Conservation (phyloP, 2,113 vertebrate species). For the Polypterus senegalus region DNA sequence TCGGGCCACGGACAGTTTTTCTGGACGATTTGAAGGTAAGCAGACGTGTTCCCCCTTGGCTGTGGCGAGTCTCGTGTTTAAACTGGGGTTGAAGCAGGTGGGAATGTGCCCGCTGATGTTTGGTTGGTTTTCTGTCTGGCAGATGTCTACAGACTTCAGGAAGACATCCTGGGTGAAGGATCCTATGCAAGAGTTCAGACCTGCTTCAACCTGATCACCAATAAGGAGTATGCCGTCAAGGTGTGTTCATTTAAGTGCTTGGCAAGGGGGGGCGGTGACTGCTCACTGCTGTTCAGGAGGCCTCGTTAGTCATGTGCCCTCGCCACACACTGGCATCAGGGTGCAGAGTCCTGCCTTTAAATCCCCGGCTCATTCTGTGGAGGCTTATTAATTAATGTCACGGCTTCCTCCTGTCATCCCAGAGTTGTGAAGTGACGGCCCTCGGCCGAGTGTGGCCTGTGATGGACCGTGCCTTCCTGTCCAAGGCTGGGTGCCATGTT, state of each 20-base stretch:
- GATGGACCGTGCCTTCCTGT: no score
- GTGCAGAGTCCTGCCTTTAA: neutral
- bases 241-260: no score
- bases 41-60: accelerated
- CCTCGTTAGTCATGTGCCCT: neutral
- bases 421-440: no score
- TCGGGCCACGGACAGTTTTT: conserved; percentile 92
- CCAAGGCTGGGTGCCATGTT: no score
- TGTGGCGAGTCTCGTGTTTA: neutral
- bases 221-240: conserved; percentile 95
- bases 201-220: conserved; percentile 87
- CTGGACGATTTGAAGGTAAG: conserved; percentile 83
- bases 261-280: neutral
- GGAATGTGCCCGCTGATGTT: neutral
- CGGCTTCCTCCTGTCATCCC: no score
- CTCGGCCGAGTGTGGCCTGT: no score
- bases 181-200: conserved; percentile 89
- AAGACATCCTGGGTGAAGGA: conserved; percentile 85
- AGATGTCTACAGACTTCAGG: conserved; percentile 94
- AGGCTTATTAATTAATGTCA: no score
- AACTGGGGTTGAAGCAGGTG: neutral
- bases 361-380: neutral
- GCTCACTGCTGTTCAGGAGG: neutral
- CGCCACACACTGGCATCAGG: neutral
- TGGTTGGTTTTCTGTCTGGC: neutral